Evolutionary conservation across 1,140 invertebrate species (phyloP).

Genomic region (Drosophila ficusphila): DNA sequence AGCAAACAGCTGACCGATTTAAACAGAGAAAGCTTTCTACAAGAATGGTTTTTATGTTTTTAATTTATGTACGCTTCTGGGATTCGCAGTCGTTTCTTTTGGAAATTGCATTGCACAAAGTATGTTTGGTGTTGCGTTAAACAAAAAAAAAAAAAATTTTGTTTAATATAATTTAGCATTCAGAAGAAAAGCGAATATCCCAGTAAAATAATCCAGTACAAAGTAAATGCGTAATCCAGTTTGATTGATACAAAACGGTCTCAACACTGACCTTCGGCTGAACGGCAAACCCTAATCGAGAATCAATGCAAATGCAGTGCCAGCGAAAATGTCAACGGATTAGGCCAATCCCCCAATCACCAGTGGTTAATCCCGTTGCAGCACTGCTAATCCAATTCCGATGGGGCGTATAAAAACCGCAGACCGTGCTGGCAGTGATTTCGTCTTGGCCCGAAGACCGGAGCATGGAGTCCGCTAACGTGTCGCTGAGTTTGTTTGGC

Average conservation of each 20-base stretch:
- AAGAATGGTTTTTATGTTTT: no score
- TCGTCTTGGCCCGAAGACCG: slow-evolving; percentile 64
- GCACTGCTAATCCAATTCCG: slow-evolving; percentile 38
- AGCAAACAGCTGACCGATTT: background rate
- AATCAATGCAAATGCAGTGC: slow-evolving; percentile 59
- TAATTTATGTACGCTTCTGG: no score
- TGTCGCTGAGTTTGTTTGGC: slow-evolving; percentile 35
- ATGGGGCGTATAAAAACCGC: slow-evolving; percentile 49
- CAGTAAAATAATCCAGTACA: no score
- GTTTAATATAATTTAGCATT: no score
- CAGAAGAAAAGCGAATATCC: no score
- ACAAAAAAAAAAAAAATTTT: no score
- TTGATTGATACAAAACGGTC: no score
- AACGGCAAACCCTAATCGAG: background rate
- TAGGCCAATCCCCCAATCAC: slow-evolving; percentile 64
- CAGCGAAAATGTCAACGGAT: slow-evolving; percentile 60
- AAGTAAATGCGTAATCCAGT: no score
- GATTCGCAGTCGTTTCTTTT: no score
- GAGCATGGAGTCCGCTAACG: slow-evolving; percentile 61
- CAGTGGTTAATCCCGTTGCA: slow-evolving; percentile 33
- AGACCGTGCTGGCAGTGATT: slow-evolving; percentile 37
- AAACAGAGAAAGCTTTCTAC: no score
- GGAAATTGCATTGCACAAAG: no score
- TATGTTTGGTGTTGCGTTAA: no score
- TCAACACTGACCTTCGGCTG: slow-evolving; percentile 27